Conservation (phyloP, 2,797 vertebrate species). For the Sciurus vulgaris region DNA sequence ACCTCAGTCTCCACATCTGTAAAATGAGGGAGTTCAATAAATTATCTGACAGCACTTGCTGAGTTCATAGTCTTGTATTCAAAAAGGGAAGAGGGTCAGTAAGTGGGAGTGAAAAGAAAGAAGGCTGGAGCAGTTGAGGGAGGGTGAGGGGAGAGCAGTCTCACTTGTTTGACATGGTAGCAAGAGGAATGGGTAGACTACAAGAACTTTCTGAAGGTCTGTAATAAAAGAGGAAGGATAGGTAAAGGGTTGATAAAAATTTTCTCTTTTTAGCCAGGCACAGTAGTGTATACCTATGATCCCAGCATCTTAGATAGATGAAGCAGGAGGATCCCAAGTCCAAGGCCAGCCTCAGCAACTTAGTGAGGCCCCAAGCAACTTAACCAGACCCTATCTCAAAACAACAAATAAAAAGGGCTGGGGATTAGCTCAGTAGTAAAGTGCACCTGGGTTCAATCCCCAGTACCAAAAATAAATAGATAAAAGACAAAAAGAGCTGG, state of each 20-base stretch:
- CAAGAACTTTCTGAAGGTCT: constrained; percentile 37
- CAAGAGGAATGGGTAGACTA: not conserved
- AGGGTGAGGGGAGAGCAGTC: not conserved
- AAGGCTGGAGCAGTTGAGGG: not conserved
- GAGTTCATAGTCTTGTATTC: constrained; percentile 17
- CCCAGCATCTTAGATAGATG: too few relatives aligned
- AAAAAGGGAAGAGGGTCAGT: not conserved
- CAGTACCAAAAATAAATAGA: too few relatives aligned
- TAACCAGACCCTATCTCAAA: too few relatives aligned
- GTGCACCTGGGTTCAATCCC: too few relatives aligned
- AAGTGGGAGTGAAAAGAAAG: not conserved
- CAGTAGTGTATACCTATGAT: too few relatives aligned
- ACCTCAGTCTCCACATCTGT: constrained; percentile 24
- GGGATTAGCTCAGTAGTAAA: too few relatives aligned
- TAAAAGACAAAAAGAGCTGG: too few relatives aligned
- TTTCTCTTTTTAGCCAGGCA: not conserved
- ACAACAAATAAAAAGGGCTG: too few relatives aligned
- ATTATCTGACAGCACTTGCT: not conserved
- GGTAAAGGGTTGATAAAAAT: not conserved
- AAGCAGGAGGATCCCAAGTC: too few relatives aligned
- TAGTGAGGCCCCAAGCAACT: too few relatives aligned
- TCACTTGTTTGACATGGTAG: not conserved
- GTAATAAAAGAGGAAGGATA: not conserved
- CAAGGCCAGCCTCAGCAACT: too few relatives aligned
- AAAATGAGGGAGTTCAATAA: not conserved